These are phyloP conservation scores for Solen grandis DNA, from an alignment of 1,140 invertebrate genomes.

Conservation along the genomic window DNA sequence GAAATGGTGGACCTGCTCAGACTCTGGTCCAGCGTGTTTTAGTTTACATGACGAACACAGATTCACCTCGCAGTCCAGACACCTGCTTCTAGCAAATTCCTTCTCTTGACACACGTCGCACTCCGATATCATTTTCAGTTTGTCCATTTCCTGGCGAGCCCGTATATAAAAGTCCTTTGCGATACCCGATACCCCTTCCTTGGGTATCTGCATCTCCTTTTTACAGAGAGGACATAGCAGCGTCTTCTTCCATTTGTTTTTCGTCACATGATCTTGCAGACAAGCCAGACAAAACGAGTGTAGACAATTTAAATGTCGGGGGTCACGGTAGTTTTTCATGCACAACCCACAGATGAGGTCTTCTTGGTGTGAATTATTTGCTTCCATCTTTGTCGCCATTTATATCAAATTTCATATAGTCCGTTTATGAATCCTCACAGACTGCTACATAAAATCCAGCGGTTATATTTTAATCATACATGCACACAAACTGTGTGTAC, in stretches of 20 bases:
- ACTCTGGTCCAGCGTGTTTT: slow-evolving; percentile 28
- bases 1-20: slow-evolving; percentile 50
- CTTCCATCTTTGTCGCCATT: slow-evolving; percentile 23
- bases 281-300: slow-evolving; percentile 53
- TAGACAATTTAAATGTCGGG: slow-evolving; percentile 34
- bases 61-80: slow-evolving; percentile 50
- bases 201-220: slow-evolving; percentile 49
- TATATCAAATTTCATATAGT: no score
- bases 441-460: no score
- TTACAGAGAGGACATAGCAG: slow-evolving; percentile 49
- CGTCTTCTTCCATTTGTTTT: slow-evolving; percentile 46
- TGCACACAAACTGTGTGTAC: no score
- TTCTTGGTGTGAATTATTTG: background rate
- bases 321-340: slow-evolving; percentile 37
- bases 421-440: no score
- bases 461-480: no score
- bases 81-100: slow-evolving; percentile 5
- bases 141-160: slow-evolving; percentile 13
- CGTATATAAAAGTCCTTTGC: slow-evolving; percentile 37
- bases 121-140: slow-evolving; percentile 27
- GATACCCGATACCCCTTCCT: slow-evolving; percentile 34
- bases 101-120: slow-evolving; percentile 43
- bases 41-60: slow-evolving; percentile 31
- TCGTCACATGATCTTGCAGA: slow-evolving; percentile 41
- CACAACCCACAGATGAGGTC: slow-evolving; percentile 45